These are phyloP conservation scores for Mamestra configurata DNA, from an alignment of 1,140 invertebrate species.

Conservation along the genomic window DNA sequence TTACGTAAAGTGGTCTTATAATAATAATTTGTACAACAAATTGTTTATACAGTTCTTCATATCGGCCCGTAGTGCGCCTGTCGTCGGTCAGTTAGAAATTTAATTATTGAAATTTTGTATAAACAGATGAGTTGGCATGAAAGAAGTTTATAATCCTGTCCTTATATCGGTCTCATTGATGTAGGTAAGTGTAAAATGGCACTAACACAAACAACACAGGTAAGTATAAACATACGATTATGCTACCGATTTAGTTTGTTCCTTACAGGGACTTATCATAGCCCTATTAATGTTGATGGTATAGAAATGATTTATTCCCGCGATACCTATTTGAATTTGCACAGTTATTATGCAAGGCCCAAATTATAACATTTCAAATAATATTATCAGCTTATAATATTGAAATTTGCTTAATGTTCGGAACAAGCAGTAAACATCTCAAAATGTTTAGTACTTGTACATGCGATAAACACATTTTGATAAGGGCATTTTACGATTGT, in stretches of 20 bases:
- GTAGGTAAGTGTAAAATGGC: slow-evolving; percentile 59
- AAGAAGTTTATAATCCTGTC: slow-evolving; percentile 54
- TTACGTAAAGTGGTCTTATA: neutral
- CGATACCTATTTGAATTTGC: neutral
- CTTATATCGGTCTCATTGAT: slow-evolving; percentile 54
- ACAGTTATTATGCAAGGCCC: neutral
- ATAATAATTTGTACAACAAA: neutral
- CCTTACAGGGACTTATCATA: neutral
- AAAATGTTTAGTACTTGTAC: neutral
- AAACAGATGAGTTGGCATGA: slow-evolving; percentile 64
- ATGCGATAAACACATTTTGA: slow-evolving; percentile 31
- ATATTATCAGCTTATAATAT: neutral
- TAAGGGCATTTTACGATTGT: slow-evolving; percentile 38
- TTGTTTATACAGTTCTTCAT: neutral
- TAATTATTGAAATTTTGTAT: slow-evolving; percentile 43
- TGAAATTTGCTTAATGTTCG: neutral
- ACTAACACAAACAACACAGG: neutral
- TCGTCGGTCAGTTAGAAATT: slow-evolving; percentile 12
- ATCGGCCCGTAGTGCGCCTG: neutral
- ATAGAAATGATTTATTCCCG: neutral
- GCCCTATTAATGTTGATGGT: neutral
- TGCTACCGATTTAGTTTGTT: neutral
- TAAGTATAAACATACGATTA: slow-evolving; percentile 23
- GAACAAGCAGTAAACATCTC: neutral
- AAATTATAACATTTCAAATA: neutral